These are phyloP conservation scores for Tor tambroides DNA, from an alignment of 2,113 vertebrate genomes.

Conservation along the genomic window DNA sequence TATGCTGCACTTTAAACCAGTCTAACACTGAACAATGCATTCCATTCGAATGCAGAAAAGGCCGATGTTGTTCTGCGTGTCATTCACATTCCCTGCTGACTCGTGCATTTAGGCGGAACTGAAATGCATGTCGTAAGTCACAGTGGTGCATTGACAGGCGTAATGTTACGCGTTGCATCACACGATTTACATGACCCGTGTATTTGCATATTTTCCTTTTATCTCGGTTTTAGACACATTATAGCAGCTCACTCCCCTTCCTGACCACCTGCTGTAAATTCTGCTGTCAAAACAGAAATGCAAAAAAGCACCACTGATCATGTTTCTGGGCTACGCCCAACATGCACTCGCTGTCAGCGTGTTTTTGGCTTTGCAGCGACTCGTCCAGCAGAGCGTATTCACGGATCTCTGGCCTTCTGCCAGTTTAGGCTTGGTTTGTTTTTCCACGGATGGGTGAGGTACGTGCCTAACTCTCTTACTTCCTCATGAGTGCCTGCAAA, in stretches of 20 bases:
- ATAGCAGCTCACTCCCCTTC: background rate
- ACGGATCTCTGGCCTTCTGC: constrained; percentile 70
- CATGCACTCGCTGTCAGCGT: constrained; percentile 2
- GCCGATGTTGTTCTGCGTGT: constrained; percentile 39
- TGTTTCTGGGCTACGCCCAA: background rate
- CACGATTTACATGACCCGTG: background rate
- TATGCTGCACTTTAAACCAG: background rate
- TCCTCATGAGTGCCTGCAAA: constrained; percentile 86
- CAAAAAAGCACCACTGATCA: background rate
- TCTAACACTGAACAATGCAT: background rate
- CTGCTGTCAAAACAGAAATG: constrained; percentile 24
- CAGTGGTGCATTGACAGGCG: background rate
- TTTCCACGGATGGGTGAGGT: constrained; percentile 74
- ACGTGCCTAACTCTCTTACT: constrained; percentile 87
- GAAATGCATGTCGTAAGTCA: constrained; percentile 51
- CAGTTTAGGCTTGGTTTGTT: constrained; percentile 72
- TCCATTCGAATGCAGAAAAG: constrained; percentile 16
- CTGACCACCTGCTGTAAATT: background rate
- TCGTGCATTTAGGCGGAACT: constrained; percentile 43
- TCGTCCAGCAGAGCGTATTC: constrained; percentile 7
- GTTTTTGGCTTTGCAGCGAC: background rate
- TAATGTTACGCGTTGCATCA: constrained; percentile 1
- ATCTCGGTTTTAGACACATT: background rate
- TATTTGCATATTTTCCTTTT: background rate
- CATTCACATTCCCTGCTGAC: constrained; percentile 33